Evolutionary conservation across 2,888 invertebrate genomes (phyloP), one percentile per base, ranked within the genome.

Genomic region (Clistopyga incitator): DNA sequence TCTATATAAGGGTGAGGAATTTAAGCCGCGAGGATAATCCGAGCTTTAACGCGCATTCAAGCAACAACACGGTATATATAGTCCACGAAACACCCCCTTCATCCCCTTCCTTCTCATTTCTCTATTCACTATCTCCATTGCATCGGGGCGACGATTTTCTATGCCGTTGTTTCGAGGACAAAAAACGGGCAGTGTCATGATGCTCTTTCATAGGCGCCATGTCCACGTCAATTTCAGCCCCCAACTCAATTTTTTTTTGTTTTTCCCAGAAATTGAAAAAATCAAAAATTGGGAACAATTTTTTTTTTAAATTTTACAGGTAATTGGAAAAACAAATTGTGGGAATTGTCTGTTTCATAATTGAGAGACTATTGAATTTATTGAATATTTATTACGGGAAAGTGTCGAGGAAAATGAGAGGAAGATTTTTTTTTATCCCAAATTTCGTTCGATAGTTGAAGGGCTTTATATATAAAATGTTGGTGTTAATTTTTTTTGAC

Each of bases 21-120:
- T 88, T 88, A 88, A 90, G 88, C 89, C 87, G 79, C 80, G 78
- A 81, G 88, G 90, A 90, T 90, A 90, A 90, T 90, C 90, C 89
- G 82, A 85, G 89, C 87, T 89, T 89, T 89, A 89, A 89, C 89
- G 86, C 84, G 78, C 86, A 86, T 90, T 87, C 82, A 84, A 86
- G 88, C 88, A 87, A 84, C 87, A 88, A 87, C 87, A 78, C 72
- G 80, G 82, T 45, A 59, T 56, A 56, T 67, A 45, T 65, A 15
- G 78, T 70, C 81, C 45, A 76, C 11, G 61, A 68, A 61, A 78
- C 65, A 61, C 78, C 78, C 61, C 64, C 45, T 70, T n/a, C 78
- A 70, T 80, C 45, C 78, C 6, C 71, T 68, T 6, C 56, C 11
- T 64, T 61, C 65, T 34, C 18, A n/a, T 61, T 61, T 10, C 34